Evolutionary conservation across 2,113 vertebrate genomes (phyloP).

Genomic region (Madoqua kirkii): DNA sequence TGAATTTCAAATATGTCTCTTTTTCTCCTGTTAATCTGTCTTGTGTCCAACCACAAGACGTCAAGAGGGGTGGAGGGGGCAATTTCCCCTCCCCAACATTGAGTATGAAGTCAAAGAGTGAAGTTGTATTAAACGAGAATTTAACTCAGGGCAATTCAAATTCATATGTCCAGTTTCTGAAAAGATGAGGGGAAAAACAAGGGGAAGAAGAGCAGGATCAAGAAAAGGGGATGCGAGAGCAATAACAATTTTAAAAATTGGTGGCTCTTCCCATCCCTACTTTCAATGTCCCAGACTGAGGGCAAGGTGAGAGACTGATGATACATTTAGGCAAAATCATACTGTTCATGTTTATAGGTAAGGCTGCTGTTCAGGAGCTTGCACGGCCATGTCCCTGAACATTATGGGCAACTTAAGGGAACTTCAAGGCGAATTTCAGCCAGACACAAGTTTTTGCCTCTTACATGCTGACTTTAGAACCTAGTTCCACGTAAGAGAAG

Average conservation of each 20-base stretch:
- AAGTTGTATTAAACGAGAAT: neutral
- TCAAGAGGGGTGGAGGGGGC: neutral
- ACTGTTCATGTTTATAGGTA: neutral
- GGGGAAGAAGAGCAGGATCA: neutral
- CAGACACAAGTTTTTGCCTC: neutral
- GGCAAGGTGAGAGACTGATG: neutral
- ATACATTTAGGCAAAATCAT: neutral
- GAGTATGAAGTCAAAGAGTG: too few relatives aligned
- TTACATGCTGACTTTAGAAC: neutral
- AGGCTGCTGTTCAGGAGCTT: fast-evolving
- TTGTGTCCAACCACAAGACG: neutral
- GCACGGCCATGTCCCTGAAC: neutral
- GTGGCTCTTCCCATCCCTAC: neutral
- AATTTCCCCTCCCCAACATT: neutral
- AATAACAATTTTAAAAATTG: neutral
- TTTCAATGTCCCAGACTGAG: neutral
- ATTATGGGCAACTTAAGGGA: neutral
- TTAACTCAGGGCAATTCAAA: neutral
- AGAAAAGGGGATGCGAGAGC: neutral
- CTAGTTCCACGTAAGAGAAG: neutral
- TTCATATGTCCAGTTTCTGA: neutral
- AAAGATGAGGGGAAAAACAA: neutral
- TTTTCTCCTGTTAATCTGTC: neutral
- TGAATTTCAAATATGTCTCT: neutral
- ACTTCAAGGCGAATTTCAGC: neutral